A percentile compares a stretch with the other conserved stretches of the same genome.
These are phyloP conservation scores for Trachops cirrhosus DNA, from an alignment of 2,797 vertebrate species.

Conservation along the genomic window DNA sequence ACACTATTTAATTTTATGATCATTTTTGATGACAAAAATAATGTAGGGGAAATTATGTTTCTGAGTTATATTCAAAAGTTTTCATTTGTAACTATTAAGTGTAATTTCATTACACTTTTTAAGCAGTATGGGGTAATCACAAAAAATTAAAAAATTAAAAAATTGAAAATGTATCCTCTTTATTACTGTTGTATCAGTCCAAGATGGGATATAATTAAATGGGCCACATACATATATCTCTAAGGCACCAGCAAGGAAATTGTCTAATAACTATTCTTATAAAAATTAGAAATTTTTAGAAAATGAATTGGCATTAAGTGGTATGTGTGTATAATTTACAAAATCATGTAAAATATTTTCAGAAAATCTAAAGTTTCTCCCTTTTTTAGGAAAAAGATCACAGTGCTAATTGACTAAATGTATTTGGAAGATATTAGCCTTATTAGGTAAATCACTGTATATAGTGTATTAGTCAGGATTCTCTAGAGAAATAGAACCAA, in stretches of 20 bases:
- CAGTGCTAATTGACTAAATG: not conserved
- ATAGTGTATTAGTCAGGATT: not conserved
- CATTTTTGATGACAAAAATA: not conserved
- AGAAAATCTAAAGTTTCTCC: not conserved
- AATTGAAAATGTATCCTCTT: too few relatives aligned
- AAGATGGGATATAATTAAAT: conserved; percentile 38
- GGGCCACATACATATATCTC: not conserved
- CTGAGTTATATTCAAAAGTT: not conserved
- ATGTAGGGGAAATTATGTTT: not conserved
- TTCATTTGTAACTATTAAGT: not conserved
- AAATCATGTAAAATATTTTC: not conserved
- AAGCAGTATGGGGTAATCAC: too few relatives aligned
- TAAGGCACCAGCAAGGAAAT: not conserved
- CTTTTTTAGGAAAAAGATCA: not conserved
- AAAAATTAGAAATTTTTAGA: not conserved
- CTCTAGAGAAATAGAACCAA: not conserved
- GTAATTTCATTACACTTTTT: too few relatives aligned
- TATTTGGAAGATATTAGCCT: not conserved
- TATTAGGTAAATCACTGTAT: not conserved
- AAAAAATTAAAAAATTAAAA: too few relatives aligned
- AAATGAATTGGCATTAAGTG: conserved; percentile 24
- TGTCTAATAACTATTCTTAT: not conserved
- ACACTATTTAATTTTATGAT: conserved; percentile 2
- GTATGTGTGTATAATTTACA: not conserved
- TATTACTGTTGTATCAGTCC: conserved; percentile 33